Conservation (phyloP, 2,797 vertebrate genomes). For the Eospalax fontanierii region DNA sequence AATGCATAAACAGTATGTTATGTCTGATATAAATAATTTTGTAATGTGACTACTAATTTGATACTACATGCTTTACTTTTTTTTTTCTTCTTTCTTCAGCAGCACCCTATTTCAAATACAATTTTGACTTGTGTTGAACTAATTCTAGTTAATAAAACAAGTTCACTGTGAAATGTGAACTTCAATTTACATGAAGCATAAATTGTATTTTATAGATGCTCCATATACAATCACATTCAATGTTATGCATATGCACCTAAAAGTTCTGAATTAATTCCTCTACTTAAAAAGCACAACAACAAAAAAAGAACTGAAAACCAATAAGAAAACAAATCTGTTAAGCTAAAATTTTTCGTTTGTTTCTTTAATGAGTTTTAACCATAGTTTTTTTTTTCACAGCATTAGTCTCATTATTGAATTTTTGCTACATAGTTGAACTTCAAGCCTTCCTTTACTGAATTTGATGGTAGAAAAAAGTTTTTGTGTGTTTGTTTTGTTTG, state of each 20-base stretch:
- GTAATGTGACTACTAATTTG: not conserved
- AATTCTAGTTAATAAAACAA: not conserved
- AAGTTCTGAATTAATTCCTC: not conserved
- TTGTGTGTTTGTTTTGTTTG: not conserved
- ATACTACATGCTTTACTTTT: not conserved
- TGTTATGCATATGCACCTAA: not conserved
- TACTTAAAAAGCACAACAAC: not conserved
- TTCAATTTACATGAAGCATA: not conserved
- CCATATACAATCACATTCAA: too few species aligned
- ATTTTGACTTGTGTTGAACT: not conserved
- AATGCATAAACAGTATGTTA: not conserved
- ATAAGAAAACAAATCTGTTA: not conserved
- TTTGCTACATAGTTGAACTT: not conserved
- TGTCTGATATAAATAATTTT: constrained; percentile 45
- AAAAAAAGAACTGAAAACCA: not conserved
- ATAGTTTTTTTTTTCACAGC: not conserved
- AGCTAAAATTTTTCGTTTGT: not conserved
- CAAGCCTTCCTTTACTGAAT: not conserved
- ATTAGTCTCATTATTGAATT: not conserved
- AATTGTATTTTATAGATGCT: not conserved
- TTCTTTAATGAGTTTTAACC: not conserved
- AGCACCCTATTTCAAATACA: not conserved
- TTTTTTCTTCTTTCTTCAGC: not conserved
- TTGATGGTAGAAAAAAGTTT: not conserved
- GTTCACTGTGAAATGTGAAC: not conserved